Conservation (phyloP, 2,888 invertebrate species). For the Oscheius sp. region DNA sequence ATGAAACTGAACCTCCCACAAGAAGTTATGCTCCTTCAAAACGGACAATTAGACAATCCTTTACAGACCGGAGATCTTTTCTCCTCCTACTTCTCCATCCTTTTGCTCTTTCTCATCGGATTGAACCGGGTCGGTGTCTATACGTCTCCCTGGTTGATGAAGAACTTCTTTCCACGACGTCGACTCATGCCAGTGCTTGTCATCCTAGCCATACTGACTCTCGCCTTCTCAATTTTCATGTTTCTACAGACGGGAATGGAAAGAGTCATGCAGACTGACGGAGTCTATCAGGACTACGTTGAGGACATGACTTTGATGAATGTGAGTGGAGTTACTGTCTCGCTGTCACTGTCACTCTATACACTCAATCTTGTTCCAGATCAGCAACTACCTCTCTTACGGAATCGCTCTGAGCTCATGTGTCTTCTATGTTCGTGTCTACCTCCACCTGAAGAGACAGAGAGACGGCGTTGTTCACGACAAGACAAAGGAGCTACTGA, state of each 20-base stretch:
- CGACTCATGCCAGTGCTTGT: not conserved
- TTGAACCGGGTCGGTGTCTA: constrained; percentile 9
- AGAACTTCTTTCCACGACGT: constrained; percentile 15
- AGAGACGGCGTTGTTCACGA: not conserved
- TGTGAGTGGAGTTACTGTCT: not conserved
- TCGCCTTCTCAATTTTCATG: not conserved
- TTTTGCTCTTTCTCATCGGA: constrained; percentile 21
- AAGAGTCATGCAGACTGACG: not conserved
- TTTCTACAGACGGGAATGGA: not conserved
- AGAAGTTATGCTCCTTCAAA: too few relatives aligned
- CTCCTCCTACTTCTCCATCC: constrained; percentile 20
- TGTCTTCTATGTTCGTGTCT: constrained; percentile 24
- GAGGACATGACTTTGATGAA: not conserved
- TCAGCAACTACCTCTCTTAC: constrained; percentile 18
- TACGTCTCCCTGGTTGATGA: constrained; percentile 5
- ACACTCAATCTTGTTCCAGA: constrained; percentile 3
- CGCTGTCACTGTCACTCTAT: not conserved
- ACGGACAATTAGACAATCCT: not conserved
- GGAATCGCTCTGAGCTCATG: constrained; percentile 1
- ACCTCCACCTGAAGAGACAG: constrained; percentile 15
- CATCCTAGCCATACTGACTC: not conserved
- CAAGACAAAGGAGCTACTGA: constrained; percentile 24
- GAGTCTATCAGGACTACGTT: constrained; percentile 10
- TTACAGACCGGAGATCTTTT: constrained; percentile 24
- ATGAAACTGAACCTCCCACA: too few relatives aligned